These are phyloP conservation scores for Synergus laeviventris DNA, from an alignment of 2,888 invertebrate species.

Conservation along the genomic window DNA sequence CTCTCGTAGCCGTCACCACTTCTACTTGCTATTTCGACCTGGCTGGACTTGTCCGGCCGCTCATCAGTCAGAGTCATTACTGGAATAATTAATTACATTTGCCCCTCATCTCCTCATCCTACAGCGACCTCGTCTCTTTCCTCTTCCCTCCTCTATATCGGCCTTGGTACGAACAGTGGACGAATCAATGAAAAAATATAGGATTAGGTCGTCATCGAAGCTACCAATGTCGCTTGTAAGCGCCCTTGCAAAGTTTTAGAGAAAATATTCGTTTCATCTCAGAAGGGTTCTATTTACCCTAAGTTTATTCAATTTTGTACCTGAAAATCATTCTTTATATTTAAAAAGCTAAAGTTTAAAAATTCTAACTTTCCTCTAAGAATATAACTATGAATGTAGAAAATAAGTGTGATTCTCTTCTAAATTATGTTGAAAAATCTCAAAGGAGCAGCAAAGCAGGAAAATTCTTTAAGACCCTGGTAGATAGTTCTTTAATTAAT, in stretches of 20 bases:
- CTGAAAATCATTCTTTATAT: background rate
- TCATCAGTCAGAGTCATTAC: slow-evolving; percentile 83
- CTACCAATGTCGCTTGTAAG: slow-evolving; percentile 33
- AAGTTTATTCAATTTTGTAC: background rate
- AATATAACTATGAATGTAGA: background rate
- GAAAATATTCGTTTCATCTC: slow-evolving; percentile 41
- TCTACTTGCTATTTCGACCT: slow-evolving; percentile 72
- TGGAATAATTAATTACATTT: slow-evolving; percentile 82
- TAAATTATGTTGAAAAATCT: slow-evolving; percentile 42
- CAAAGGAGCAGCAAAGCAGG: slow-evolving; percentile 52
- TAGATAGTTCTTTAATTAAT: slow-evolving; percentile 72
- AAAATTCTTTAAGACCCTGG: slow-evolving; percentile 70
- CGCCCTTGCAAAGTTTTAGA: background rate
- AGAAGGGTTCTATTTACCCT: background rate
- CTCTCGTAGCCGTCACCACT: slow-evolving; percentile 71
- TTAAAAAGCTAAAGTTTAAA: background rate
- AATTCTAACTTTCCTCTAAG: background rate
- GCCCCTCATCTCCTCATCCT: slow-evolving; percentile 78
- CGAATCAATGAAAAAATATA: slow-evolving; percentile 74
- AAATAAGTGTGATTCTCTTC: slow-evolving; percentile 10
- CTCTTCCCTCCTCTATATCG: slow-evolving; percentile 57
- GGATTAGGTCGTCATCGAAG: slow-evolving; percentile 61
- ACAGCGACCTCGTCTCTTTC: slow-evolving; percentile 56
- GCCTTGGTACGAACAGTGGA: slow-evolving; percentile 62
- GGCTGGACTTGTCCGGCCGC: slow-evolving; percentile 76